Evolutionary conservation across 2,888 invertebrate species (phyloP), one percentile per base, ranked within the genome.

Genomic region (Tridacna crocea): DNA sequence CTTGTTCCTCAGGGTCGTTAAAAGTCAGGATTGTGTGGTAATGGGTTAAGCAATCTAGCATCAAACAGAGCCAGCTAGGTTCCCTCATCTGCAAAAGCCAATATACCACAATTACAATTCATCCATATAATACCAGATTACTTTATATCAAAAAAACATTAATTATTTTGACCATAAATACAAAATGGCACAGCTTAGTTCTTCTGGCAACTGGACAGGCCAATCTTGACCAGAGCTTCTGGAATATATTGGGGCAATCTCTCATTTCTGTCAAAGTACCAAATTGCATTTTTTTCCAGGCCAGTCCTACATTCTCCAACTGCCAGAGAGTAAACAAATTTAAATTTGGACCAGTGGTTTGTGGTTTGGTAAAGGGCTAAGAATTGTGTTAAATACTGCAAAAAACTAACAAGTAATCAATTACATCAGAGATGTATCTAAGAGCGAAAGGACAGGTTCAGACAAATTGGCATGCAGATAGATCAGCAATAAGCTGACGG

Each of bases 401-500:
- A 36, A 8, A 36, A 2, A 36, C 36, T 36, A 36, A 36, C 36
- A 36, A 36, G 36, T 36, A 36, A 36, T 36, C 36, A 36, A 36
- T 36, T 36, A 36, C 36, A 36, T 36, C 36, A 36, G 36, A 36
- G 36, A 8, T 36, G 36, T 36, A 36, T 36, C 36, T 36, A 36
- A 36, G 36, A 36, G 36, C 36, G 8, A 36, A 36, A 36, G 36
- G 36, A 36, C 36, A 36, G 36, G 36, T 8, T 66, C 66, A n/a
- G 66, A 66, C 66, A 66, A 65, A 66, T 66, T 66, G 66, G 66
- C 66, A 66, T 66, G 66, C 66, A 66, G 66, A 15, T 17, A 15
- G 66, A 27, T 63, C 27, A 46, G 55, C 15, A 55, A 61, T 61
- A 24, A 70, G 24, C 70, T 70, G 13, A 2, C 51, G 26, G 24